Conservation (phyloP, 2,888 invertebrate species). For the Drosophila trichaetosa region DNA sequence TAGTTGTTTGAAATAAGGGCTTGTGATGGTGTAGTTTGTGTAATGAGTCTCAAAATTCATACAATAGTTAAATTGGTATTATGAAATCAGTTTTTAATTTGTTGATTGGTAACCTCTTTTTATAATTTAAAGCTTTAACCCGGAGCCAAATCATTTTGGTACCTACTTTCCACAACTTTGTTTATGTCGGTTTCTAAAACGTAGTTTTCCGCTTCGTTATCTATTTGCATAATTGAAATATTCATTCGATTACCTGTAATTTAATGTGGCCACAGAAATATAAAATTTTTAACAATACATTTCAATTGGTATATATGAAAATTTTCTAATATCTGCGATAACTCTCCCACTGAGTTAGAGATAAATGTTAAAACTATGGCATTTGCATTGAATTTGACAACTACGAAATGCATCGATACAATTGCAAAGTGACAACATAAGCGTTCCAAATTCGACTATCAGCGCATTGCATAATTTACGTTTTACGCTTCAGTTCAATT, state of each 20-base stretch:
- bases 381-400: conserved; percentile 6
- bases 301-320: too few species aligned
- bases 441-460: conserved; percentile 42
- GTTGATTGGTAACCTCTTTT: not conserved
- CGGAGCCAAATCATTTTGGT: not conserved
- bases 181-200: not conserved
- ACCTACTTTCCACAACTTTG: not conserved
- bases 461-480: conserved; percentile 50
- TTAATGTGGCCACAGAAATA: not conserved
- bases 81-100: conserved; percentile 1
- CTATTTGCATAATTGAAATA: not conserved
- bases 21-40: not conserved
- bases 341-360: conserved; percentile 1
- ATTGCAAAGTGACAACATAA: conserved; percentile 41
- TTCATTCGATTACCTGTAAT: not conserved
- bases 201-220: not conserved
- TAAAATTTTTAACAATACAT: not conserved
- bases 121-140: not conserved
- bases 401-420: not conserved
- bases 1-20: not conserved
- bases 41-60: not conserved
- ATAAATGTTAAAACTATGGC: not conserved
- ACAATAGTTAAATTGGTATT: not conserved
- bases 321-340: not conserved
- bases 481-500: conserved; percentile 46